Base-by-base conservation (phyloP, 64 coral and sea anemone genomes). In the Acropora tenuis region DNA sequence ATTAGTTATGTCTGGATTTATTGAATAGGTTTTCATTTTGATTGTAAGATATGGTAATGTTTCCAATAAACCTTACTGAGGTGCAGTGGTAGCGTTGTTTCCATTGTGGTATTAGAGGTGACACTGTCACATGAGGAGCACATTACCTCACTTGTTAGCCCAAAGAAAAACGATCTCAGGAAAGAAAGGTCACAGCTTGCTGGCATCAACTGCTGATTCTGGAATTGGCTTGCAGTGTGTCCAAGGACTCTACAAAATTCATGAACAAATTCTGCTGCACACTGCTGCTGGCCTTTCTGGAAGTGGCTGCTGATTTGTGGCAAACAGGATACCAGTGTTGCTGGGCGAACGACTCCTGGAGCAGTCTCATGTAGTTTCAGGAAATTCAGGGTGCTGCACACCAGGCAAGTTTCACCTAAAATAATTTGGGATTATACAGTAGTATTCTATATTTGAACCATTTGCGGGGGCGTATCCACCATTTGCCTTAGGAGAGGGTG, bases 201-300 rank as follows among this genome's bases (percentile, higher is more conserved):
- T 13, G 61, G 61, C 2, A 66, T 66, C 15, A 66, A 66, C 8
- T 66, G 61, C 61, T 66, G 61, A 66, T 9, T 66, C 47, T 48
- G 67, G 41, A 17, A 74, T 43, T 90, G 13, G 10, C 40, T 20
- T 19, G 76, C 30, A 66, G 42, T 40, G 49, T 7, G 41, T 63
- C 8, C 58, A 58, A 79, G 47, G n/a, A 77, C 75, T 68, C 41
- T 9, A 66, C 73, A 78, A 49, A 73, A 88, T 73, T 88, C 69
- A 30, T 50, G 69, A 68, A 88, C 73, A 50, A 88, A 76, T 48
- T 88, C 86, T 48, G 86, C 86, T 48, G 69, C 86, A 88, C 86
- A 88, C 44, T 88, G 86, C 48, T 88, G 86, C 67, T 66, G 74
- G 7, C 88, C 88, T 12, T 58, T 76, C 46, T 80, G 50, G 63